These are phyloP conservation scores for Tragulus kanchil DNA, from an alignment of 2,113 vertebrate genomes.

Conservation along the genomic window DNA sequence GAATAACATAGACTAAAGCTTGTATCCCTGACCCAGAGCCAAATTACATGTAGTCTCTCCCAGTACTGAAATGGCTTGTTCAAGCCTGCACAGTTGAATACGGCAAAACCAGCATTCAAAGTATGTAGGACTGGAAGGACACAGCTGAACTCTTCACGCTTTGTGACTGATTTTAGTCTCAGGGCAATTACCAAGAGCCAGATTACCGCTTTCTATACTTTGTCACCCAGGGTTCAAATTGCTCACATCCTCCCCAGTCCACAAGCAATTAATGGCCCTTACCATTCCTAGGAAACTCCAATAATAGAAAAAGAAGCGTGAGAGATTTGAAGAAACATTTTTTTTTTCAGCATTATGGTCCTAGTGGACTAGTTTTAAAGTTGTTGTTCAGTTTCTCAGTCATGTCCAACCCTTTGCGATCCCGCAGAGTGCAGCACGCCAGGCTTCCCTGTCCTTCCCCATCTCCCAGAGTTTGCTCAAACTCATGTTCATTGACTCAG, in stretches of 20 bases:
- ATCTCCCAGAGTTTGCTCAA: too few relatives aligned
- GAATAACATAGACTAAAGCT: background rate
- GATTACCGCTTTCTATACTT: slow-evolving; percentile 41
- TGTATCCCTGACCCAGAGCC: background rate
- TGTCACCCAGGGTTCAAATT: slow-evolving; percentile 31
- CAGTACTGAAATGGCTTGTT: background rate
- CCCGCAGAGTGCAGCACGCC: too few relatives aligned
- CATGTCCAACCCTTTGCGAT: too few relatives aligned
- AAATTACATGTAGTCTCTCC: background rate
- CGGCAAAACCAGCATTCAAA: slow-evolving; percentile 29
- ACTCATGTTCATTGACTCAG: too few relatives aligned
- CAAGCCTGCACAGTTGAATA: background rate
- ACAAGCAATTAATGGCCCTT: slow-evolving; percentile 32
- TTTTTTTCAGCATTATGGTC: slow-evolving; percentile 27
- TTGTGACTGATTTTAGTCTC: slow-evolving; percentile 3
- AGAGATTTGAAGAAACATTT: background rate
- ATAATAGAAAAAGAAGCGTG: background rate
- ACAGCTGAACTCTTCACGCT: background rate
- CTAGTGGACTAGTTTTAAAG: background rate
- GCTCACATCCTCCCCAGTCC: background rate
- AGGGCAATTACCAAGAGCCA: slow-evolving; percentile 43
- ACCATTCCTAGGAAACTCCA: slow-evolving; percentile 19
- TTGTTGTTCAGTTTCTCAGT: too few relatives aligned
- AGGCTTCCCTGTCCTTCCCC: too few relatives aligned
- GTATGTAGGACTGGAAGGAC: background rate